These are phyloP conservation scores for Dasysyrphus tricinctus DNA, from an alignment of 2,888 invertebrate genomes.

Conservation along the genomic window DNA sequence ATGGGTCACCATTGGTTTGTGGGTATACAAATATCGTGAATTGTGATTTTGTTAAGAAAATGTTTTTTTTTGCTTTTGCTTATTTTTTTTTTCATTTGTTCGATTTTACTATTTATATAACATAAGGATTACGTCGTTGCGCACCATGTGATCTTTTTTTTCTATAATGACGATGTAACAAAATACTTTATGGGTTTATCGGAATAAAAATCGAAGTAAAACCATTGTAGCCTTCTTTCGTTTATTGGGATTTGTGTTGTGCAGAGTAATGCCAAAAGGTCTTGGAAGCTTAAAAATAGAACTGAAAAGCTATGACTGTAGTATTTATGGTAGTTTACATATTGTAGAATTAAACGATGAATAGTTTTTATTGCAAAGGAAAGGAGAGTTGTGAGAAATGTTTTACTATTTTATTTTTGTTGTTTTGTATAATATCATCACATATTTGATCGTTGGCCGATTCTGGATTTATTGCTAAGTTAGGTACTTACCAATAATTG, in stretches of 20 bases:
- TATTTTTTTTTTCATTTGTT: neutral
- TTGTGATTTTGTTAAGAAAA: slow-evolving; percentile 34
- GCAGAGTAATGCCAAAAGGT: slow-evolving; percentile 30
- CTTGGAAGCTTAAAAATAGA: slow-evolving; percentile 28
- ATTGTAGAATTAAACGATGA: neutral
- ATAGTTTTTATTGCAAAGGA: neutral
- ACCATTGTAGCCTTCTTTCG: slow-evolving; percentile 35
- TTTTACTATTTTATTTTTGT: too few relatives aligned
- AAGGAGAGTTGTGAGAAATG: too few relatives aligned
- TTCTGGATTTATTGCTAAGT: too few relatives aligned
- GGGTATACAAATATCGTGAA: slow-evolving; percentile 11
- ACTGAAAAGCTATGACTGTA: neutral
- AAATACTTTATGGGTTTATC: slow-evolving; percentile 68
- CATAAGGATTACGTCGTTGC: slow-evolving; percentile 31
- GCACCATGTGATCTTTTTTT: slow-evolving; percentile 26
- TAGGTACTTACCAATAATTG: too few relatives aligned
- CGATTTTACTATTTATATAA: slow-evolving; percentile 11
- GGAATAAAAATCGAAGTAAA: slow-evolving; percentile 45
- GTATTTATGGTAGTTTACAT: neutral
- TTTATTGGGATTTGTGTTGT: slow-evolving; percentile 28
- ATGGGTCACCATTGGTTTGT: slow-evolving; percentile 26
- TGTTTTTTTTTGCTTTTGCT: slow-evolving; percentile 18
- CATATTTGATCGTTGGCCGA: too few relatives aligned
- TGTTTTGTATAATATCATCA: too few relatives aligned
- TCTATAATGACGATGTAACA: slow-evolving; percentile 52